Evolutionary conservation across 2,888 invertebrate genomes (phyloP).

Genomic region (Polymixis lichenea): DNA sequence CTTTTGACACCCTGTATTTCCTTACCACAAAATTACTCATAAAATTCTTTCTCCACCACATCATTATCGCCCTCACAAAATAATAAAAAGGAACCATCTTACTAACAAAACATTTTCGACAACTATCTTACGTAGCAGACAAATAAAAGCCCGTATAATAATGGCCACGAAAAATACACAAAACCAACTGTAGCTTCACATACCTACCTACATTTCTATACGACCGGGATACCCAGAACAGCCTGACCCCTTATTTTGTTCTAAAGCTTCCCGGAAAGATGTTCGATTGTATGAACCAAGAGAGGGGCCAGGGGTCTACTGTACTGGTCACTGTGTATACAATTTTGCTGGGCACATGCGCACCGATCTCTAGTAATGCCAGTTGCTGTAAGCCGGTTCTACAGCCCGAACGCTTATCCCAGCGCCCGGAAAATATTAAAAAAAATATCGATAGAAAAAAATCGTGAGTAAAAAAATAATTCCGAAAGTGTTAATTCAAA

Average conservation of each 20-base stretch:
- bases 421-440: constrained; percentile 40
- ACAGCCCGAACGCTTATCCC: constrained; percentile 72
- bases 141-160: constrained; percentile 58
- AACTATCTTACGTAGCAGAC: constrained; percentile 44
- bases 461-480: constrained; percentile 43
- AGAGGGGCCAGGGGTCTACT: constrained; percentile 70
- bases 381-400: constrained; percentile 77
- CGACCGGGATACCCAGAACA: constrained; percentile 67
- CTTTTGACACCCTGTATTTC: not conserved
- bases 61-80: constrained; percentile 1
- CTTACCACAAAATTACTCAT: not conserved
- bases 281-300: constrained; percentile 4
- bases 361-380: constrained; percentile 68
- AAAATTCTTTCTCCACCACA: not conserved
- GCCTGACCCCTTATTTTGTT: constrained; percentile 62
- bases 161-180: constrained; percentile 65
- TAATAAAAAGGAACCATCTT: constrained; percentile 11
- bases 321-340: constrained; percentile 71
- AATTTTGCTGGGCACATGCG: constrained; percentile 82
- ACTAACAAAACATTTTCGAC: constrained; percentile 42
- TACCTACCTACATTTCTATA: constrained; percentile 69
- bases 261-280: constrained; percentile 42
- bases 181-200: constrained; percentile 88
- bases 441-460: constrained; percentile 20
- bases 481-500: constrained; percentile 21